A percentile compares a stretch with the other conserved stretches of the same genome.
Conservation (phyloP, 2,113 vertebrate genomes). For the Rhinopomastus cyanomelas region DNA sequence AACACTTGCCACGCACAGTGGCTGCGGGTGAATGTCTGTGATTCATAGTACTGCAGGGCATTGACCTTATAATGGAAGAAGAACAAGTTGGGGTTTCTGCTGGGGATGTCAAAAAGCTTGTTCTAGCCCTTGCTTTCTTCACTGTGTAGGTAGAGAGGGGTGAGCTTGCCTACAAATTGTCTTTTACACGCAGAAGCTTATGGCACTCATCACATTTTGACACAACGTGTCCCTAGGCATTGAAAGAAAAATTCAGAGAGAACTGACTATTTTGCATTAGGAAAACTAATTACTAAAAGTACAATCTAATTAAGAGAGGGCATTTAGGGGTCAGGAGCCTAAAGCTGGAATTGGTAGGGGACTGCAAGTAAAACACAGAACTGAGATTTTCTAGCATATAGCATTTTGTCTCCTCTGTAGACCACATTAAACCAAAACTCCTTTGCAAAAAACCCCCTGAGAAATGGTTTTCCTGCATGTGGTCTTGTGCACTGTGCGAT, state of each 20-base stretch:
- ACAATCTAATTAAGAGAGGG: slow-evolving; percentile 54
- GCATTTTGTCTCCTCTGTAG: background rate
- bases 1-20: background rate
- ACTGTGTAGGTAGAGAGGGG: background rate
- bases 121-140: background rate
- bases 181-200: background rate
- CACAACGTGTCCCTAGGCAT: background rate
- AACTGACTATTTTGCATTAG: slow-evolving; percentile 11
- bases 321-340: slow-evolving; percentile 25
- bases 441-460: background rate
- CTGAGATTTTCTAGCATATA: background rate
- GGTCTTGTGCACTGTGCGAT: background rate
- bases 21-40: background rate
- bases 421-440: background rate
- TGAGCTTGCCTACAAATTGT: background rate
- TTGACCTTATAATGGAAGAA: background rate
- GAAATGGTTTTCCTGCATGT: background rate
- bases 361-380: background rate
- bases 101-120: background rate
- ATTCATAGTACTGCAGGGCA: background rate
- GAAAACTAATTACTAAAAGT: slow-evolving; percentile 62
- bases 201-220: slow-evolving; percentile 7
- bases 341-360: slow-evolving; percentile 4
- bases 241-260: slow-evolving; percentile 19
- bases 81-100: background rate